Conservation (phyloP, 23 tunicate species). For the Trididemnum nubilum region DNA sequence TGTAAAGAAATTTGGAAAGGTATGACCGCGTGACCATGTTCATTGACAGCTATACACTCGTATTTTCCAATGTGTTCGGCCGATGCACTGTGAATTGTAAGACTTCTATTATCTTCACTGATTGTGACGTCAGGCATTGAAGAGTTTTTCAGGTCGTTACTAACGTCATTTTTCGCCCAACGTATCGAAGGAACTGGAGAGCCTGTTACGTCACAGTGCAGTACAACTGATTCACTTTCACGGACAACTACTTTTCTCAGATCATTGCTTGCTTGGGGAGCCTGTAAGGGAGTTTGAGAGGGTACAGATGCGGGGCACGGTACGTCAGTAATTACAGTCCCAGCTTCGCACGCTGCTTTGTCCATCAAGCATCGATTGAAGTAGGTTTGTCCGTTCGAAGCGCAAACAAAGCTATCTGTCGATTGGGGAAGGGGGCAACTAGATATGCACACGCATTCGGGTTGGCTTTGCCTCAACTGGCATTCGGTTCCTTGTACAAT, state of each 20-base stretch:
- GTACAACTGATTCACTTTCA: not conserved
- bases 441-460: conserved; percentile 8
- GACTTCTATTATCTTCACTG: not conserved
- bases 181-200: not conserved
- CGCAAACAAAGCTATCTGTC: not conserved
- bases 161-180: not conserved
- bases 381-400: conserved; percentile 8
- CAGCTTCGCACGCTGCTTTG: not conserved
- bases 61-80: not conserved
- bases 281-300: not conserved
- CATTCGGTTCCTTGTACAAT: conserved; percentile 17
- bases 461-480: not conserved
- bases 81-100: not conserved
- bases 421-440: not conserved
- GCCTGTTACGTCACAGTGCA: not conserved
- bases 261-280: not conserved
- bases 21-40: not conserved
- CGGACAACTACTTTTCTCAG: not conserved
- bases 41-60: conserved; percentile 5
- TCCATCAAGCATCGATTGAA: conserved; percentile 20
- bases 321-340: not conserved
- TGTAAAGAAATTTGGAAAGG: not conserved
- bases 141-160: not conserved
- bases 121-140: not conserved
- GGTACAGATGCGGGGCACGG: not conserved